Conservation (phyloP, 2,888 invertebrate genomes). For the Ectemnius continuus region DNA sequence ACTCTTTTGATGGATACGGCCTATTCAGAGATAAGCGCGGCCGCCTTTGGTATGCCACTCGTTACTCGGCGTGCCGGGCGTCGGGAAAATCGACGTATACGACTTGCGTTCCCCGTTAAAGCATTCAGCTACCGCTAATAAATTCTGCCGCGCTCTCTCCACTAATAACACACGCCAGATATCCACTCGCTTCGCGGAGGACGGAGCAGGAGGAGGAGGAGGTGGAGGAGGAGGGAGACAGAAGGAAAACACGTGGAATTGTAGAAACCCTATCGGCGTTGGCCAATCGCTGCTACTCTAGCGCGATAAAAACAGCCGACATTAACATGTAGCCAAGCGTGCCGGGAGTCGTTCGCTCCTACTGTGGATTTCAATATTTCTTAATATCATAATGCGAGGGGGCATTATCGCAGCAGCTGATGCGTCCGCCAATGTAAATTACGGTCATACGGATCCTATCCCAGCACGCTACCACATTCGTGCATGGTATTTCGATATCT, state of each 20-base stretch:
- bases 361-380: constrained; percentile 57
- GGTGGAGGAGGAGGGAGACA: no score
- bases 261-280: constrained; percentile 11
- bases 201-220: background rate
- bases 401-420: constrained; percentile 49
- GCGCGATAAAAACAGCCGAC: constrained; percentile 28
- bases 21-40: background rate
- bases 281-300: constrained; percentile 16
- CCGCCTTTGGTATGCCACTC: constrained; percentile 5
- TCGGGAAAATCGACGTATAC: constrained; percentile 5
- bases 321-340: constrained; percentile 23
- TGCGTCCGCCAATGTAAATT: constrained; percentile 37
- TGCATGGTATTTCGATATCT: constrained; percentile 43
- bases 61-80: background rate
- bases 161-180: background rate
- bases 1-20: constrained; percentile 5
- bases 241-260: constrained; percentile 5
- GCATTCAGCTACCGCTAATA: constrained; percentile 9
- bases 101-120: constrained; percentile 4
- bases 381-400: constrained; percentile 60
- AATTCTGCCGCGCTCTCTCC: background rate
- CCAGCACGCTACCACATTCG: constrained; percentile 46
- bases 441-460: constrained; percentile 53
- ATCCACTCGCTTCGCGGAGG: background rate
- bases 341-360: constrained; percentile 49